Base-by-base conservation (phyloP, 92 coral and sea anemone genomes). In the Isaurus tuberculatus region DNA sequence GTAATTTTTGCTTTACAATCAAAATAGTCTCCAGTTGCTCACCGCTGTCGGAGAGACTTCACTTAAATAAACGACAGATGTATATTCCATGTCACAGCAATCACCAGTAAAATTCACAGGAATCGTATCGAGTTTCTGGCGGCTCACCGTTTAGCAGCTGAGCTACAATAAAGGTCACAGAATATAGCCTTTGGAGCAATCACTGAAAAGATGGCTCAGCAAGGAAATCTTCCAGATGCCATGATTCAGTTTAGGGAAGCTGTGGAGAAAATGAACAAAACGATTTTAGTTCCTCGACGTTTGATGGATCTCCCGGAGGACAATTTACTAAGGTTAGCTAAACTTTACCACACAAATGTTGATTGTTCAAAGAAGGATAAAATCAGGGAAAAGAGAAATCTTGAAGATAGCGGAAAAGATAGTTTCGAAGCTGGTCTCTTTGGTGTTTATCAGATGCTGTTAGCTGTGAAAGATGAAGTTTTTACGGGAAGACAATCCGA, bases 251-350 rank as follows among this genome's bases (percentile, higher is more conserved):
- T 89, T 70, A 72, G 79, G 5, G 80, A 85, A 80, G 89, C 92
- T 22, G 83, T 89, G 1, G 89, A 89, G 0, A 68, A 85, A 29
- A 89, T 89, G 92, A 85, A 72, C 44, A 73, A 70, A 46, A 85
- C 84, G 17, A 88, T 89, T 15, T 26, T 89, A 32, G 92, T 89
- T 19, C 92, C 92, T 3, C 84, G 82, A n/a, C 86, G 86, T 27
- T 53, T 89, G 55, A 85, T 89, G 42, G 92, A 85, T 58, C 84
- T 89, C 8, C 73, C 92, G 32, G 75, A 58, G 1, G 82, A 77
- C 49, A 61, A 33, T 40, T 60, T 58, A 20, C 17, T 65, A 22
- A 34, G 58, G 25, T 17, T 77, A 14, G 53, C 82, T 0, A 10
- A 40, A 10, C 48, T 44, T 10, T 23, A 51, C 58, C 82, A 77